phyloP scores from a whole-genome alignment of 2,113 vertebrate species.

The Peromyscus californicus region DNA sequence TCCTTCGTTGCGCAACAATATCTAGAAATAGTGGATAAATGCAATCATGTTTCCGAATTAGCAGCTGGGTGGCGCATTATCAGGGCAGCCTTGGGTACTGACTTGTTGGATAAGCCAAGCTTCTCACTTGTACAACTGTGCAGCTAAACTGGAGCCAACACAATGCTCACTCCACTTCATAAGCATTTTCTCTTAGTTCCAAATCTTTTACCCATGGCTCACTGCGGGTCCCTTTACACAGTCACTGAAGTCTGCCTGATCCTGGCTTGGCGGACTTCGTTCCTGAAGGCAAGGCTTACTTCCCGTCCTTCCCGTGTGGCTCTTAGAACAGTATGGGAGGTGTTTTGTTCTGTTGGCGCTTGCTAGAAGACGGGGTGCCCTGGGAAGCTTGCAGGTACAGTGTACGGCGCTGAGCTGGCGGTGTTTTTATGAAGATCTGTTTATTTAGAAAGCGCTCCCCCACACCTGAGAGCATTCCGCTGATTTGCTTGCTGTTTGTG shows the following conservation, averaged over 20 bases:
- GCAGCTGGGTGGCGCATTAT: no score
- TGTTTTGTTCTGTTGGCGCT: neutral
- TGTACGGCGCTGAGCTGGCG: neutral
- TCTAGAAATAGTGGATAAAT: neutral
- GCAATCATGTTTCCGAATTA: accelerated
- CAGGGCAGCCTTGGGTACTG: accelerated
- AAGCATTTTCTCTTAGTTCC: accelerated
- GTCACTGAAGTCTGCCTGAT: no score
- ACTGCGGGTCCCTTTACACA: accelerated
- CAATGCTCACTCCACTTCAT: accelerated
- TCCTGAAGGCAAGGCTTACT: neutral
- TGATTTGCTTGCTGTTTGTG: neutral
- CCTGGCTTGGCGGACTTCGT: accelerated
- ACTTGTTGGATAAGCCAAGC: accelerated
- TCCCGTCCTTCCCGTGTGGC: neutral
- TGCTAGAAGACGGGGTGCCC: no score
- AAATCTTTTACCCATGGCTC: neutral
- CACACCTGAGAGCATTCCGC: no score
- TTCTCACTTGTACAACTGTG: accelerated
- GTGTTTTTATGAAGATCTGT: neutral
- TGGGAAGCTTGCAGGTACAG: no score
- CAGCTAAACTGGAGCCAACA: accelerated
- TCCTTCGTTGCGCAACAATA: accelerated
- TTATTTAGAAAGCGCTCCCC: neutral
- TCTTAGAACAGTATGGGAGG: accelerated